Evolutionary conservation across 2,888 invertebrate species (phyloP), one percentile per base, ranked within the genome.

Genomic region (Calameuta filiformis): DNA sequence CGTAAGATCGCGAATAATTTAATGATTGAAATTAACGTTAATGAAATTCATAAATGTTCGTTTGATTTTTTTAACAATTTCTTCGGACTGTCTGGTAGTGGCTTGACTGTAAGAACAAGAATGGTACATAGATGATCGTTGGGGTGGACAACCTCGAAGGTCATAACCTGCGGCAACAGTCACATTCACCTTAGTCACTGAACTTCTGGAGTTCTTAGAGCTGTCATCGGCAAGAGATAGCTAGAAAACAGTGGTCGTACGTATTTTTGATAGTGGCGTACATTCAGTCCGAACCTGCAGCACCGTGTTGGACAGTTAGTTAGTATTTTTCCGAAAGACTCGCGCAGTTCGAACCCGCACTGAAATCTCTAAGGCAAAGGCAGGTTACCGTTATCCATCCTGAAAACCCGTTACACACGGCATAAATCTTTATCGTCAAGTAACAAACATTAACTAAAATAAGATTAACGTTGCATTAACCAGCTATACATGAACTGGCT

Each of bases 131-230:
- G 30, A 15, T 30, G 34, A 76, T 78, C 34, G 76, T 31, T 75
- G 76, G 78, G 78, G 78, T 78, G 78, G 75, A 78, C 78, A 78
- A 78, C 78, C 78, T 78, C 75, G 78, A 78, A 78, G 78, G 78
- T 78, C 78, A 78, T 35, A 71, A 68, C 78, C 78, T 68, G 78
- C 30, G 78, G 78, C 76, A 68, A 31, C 37, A 73, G 68, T n/a
- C 69, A 75, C 78, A 73, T 78, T 78, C 78, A 78, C 78, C 78
- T 78, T 78, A 78, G 78, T 78, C 78, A 78, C 71, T 76, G n/a
- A 76, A 78, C 73, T 78, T 78, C 73, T 78, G 56, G 73, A 78
- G 75, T 78, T 73, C 73, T 75, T 73, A 76, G 56, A 76, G 73
- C 76, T 76, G 78, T 78, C 78, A 73, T 33, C 56, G 78, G 68